Conservation (phyloP, 2,888 invertebrate genomes). For the Rhopalosiphum nymphaeae region DNA sequence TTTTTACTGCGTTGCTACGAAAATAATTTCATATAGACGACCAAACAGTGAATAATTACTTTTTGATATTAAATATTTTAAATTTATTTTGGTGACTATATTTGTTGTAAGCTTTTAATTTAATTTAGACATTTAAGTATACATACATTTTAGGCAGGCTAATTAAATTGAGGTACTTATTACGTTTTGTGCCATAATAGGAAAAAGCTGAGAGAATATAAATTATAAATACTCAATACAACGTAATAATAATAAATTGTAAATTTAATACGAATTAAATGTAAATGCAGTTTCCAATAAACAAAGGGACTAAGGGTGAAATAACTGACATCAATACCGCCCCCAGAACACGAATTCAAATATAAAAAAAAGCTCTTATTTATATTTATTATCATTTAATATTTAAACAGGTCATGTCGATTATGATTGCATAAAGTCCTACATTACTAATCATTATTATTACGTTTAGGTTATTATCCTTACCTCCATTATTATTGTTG, state of each 20-base stretch:
- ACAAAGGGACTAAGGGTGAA: too few species aligned
- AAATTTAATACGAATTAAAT: not conserved
- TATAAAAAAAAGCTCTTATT: too few species aligned
- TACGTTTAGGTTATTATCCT: not conserved
- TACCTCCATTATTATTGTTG: not conserved
- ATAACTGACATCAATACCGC: too few species aligned
- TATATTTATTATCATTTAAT: not conserved
- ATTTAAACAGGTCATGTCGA: not conserved
- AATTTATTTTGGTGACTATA: not conserved
- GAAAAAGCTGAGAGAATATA: not conserved
- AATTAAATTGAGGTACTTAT: not conserved
- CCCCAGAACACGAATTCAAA: too few species aligned
- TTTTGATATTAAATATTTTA: not conserved
- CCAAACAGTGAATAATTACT: not conserved
- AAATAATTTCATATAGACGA: not conserved
- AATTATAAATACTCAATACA: not conserved
- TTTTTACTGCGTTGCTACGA: not conserved
- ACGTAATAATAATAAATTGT: not conserved
- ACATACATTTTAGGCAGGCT: rapidly evolving
- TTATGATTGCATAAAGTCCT: not conserved
- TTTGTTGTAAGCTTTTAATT: not conserved
- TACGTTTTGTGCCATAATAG: not conserved
- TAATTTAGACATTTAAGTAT: not conserved
- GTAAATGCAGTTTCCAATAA: not conserved
- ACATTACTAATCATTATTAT: not conserved